Evolutionary conservation across 2,113 vertebrate species (phyloP).

Genomic region (Eulemur macaco): DNA sequence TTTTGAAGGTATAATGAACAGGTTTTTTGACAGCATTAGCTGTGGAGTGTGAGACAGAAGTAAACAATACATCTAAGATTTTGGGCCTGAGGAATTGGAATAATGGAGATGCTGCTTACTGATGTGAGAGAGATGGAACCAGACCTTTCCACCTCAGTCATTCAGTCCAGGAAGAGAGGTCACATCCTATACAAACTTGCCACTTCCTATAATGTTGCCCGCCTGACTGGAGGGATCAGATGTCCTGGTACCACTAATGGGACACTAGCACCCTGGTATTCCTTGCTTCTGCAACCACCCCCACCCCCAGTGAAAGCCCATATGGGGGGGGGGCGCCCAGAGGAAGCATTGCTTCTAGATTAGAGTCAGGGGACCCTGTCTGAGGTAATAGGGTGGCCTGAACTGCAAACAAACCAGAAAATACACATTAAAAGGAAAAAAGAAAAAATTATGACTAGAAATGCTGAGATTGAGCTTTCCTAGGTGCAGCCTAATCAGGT

Average conservation of each 20-base stretch:
- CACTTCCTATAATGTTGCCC: neutral
- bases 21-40: neutral
- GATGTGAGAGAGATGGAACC: neutral
- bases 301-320: accelerated
- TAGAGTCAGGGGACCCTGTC: neutral
- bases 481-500: neutral
- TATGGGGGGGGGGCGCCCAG: neutral
- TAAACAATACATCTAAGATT: neutral
- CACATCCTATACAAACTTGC: neutral
- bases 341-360: too few relatives aligned
- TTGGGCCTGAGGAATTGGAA: neutral
- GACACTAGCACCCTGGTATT: neutral
- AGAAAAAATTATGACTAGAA: neutral
- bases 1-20: neutral
- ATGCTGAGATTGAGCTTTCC: neutral
- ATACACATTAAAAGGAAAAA: neutral
- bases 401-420: neutral
- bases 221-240: neutral
- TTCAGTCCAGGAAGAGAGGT: neutral
- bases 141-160: neutral
- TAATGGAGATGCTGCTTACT: neutral
- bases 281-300: neutral
- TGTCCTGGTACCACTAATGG: neutral
- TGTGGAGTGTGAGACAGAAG: neutral
- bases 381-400: neutral